Percentiles rank a stretch among this genome's conserved stretches.
These are phyloP conservation scores for Pseudochirops corinnae DNA, from an alignment of 2,797 vertebrate genomes.

Conservation along the genomic window DNA sequence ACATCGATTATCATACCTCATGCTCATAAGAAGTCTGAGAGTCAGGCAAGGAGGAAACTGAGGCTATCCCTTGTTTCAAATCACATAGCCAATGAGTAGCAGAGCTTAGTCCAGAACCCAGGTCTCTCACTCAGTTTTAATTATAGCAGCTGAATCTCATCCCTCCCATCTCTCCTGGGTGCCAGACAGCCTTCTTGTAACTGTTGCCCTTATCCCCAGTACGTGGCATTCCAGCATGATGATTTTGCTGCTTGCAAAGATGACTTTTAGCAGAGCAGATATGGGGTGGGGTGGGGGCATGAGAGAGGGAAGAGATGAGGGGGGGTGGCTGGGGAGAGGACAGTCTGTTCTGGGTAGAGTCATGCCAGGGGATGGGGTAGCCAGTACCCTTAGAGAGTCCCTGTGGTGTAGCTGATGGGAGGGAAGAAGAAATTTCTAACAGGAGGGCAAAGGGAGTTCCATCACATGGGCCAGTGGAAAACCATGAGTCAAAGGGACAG, in stretches of 20 bases:
- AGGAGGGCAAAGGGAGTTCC: background rate
- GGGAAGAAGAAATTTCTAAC: background rate
- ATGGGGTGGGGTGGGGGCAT: background rate
- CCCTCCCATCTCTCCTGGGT: background rate
- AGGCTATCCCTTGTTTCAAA: background rate
- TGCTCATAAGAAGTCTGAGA: background rate
- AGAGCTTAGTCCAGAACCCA: background rate
- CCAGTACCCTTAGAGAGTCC: background rate
- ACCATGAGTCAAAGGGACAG: background rate
- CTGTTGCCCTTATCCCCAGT: conserved; percentile 1
- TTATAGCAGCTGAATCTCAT: background rate
- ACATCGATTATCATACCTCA: background rate
- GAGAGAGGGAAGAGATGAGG: background rate
- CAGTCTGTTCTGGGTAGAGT: background rate
- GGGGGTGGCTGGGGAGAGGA: background rate
- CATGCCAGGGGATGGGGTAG: background rate
- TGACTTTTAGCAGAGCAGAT: background rate
- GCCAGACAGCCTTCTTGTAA: conserved; percentile 28
- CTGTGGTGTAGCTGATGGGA: background rate
- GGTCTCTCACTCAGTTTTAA: background rate
- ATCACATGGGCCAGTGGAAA: background rate
- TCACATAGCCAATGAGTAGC: background rate
- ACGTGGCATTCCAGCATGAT: conserved; percentile 27
- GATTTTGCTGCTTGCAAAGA: conserved; percentile 49
- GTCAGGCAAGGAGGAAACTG: background rate